These are phyloP conservation scores for Therioaphis trifolii DNA, from an alignment of 2,888 invertebrate genomes.

Conservation along the genomic window DNA sequence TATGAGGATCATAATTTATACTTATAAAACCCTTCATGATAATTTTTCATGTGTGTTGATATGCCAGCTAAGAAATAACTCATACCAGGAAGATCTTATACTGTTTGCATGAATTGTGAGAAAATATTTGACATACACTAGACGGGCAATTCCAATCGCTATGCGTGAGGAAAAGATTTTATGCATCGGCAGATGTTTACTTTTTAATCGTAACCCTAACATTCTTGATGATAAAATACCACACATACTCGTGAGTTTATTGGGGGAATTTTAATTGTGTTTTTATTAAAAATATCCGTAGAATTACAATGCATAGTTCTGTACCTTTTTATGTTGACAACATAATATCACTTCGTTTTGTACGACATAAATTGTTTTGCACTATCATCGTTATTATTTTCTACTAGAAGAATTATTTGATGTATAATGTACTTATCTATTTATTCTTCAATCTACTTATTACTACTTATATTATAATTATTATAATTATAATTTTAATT, in stretches of 20 bases:
- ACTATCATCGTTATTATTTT: too few relatives aligned
- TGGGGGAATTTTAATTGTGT: background rate
- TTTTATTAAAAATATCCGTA: too few relatives aligned
- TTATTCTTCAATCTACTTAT: too few relatives aligned
- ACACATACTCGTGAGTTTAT: background rate
- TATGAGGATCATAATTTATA: too few relatives aligned
- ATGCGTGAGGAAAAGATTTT: background rate
- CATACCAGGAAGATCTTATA: background rate
- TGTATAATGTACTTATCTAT: too few relatives aligned
- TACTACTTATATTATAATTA: too few relatives aligned
- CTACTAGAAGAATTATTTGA: too few relatives aligned
- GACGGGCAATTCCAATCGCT: conserved; percentile 19
- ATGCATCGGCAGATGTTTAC: background rate
- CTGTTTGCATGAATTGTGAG: conserved; percentile 6
- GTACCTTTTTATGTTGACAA: too few relatives aligned
- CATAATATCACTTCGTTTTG: too few relatives aligned
- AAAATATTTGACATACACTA: conserved; percentile 41
- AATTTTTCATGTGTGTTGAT: background rate
- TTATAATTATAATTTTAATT: too few relatives aligned
- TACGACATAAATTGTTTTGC: too few relatives aligned
- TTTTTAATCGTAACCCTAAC: conserved; percentile 16
- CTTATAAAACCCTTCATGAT: background rate
- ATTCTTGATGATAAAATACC: background rate
- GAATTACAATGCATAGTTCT: too few relatives aligned
- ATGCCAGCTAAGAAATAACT: background rate